These are phyloP conservation scores for Agrilus planipennis DNA, from an alignment of 1,140 invertebrate species.

Conservation along the genomic window DNA sequence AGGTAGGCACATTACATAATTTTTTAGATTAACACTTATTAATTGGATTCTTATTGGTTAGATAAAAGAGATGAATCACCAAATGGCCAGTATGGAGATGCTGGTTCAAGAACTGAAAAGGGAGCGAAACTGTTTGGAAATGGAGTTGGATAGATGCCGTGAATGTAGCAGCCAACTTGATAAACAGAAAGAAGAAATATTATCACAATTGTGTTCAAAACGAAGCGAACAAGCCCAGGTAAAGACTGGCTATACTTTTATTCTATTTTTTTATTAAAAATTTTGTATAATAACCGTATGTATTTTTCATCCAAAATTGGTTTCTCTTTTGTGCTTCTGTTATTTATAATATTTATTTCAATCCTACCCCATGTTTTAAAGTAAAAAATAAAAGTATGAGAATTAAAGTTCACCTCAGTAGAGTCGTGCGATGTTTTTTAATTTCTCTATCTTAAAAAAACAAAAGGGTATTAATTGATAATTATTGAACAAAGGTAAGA, in stretches of 20 bases:
- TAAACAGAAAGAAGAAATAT: not conserved
- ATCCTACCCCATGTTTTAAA: too few relatives aligned
- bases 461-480: not conserved
- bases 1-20: conserved; percentile 30
- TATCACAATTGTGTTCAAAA: too few relatives aligned
- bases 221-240: too few relatives aligned
- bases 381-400: not conserved
- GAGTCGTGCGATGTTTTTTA: not conserved
- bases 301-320: too few relatives aligned
- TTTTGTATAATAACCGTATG: not conserved
- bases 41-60: not conserved
- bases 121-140: too few relatives aligned
- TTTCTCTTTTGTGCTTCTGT: too few relatives aligned
- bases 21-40: not conserved
- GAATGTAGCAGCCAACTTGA: not conserved
- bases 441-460: not conserved
- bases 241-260: too few relatives aligned
- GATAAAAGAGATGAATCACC: not conserved
- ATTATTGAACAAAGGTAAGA: not conserved
- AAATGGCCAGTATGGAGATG: not conserved
- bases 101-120: not conserved
- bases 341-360: too few relatives aligned
- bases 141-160: too few relatives aligned
- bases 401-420: not conserved
- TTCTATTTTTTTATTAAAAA: not conserved